Conservation (phyloP, 1,140 invertebrate species). For the Oedothorax gibbosus region DNA sequence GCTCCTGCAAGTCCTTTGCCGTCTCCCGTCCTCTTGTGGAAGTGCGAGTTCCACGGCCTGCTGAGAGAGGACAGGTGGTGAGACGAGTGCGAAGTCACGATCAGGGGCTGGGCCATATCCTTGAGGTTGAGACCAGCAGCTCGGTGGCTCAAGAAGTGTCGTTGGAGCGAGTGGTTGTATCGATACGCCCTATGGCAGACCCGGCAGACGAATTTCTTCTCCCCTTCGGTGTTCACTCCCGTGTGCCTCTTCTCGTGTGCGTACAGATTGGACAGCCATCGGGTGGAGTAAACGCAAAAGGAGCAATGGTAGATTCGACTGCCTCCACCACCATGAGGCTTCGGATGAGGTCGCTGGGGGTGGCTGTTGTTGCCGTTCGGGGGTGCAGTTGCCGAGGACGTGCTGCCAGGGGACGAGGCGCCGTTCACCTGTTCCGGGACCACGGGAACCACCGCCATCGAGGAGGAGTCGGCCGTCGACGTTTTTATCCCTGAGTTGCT, state of each 20-base stretch:
- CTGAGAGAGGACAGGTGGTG: conserved; percentile 50
- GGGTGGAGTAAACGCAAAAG: conserved; percentile 88
- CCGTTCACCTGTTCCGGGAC: conserved; percentile 61
- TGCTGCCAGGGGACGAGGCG: conserved; percentile 34
- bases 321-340: conserved; percentile 57
- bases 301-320: conserved; percentile 87
- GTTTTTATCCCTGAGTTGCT: conserved; percentile 61
- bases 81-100: conserved; percentile 56
- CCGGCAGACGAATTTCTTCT: conserved; percentile 65
- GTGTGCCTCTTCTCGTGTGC: conserved; percentile 88
- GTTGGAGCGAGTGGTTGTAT: conserved; percentile 66
- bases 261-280: conserved; percentile 88
- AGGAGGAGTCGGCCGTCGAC: conserved; percentile 44
- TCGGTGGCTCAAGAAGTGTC: conserved; percentile 66
- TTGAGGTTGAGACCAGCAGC: conserved; percentile 53
- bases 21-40: conserved; percentile 33
- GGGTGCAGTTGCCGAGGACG: conserved; percentile 17
- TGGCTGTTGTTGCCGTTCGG: conserved; percentile 21
- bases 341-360: conserved; percentile 23
- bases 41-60: conserved; percentile 52
- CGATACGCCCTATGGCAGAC: conserved; percentile 67
- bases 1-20: not conserved
- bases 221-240: conserved; percentile 66
- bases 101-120: conserved; percentile 50
- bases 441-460: conserved; percentile 1